Evolutionary conservation across 23 tunicate genomes (phyloP).

Genomic region (Corella eumyota): DNA sequence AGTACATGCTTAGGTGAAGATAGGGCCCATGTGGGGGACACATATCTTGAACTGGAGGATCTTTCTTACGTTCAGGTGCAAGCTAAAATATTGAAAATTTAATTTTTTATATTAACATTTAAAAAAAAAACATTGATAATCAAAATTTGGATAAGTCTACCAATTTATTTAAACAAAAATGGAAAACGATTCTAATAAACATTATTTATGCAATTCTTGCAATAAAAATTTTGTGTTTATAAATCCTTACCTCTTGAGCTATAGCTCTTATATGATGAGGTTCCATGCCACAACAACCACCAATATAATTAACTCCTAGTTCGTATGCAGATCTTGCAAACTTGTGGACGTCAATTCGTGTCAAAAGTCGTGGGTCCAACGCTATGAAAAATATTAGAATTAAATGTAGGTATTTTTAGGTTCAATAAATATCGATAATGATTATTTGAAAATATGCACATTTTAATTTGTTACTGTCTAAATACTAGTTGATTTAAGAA

Average conservation of each 20-base stretch:
- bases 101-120: too few relatives aligned
- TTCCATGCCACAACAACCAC: constrained; percentile 62
- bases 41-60: constrained; percentile 29
- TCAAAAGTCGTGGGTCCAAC: constrained; percentile 35
- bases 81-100: too few relatives aligned
- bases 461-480: too few relatives aligned
- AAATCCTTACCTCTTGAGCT: constrained; percentile 38
- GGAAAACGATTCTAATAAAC: not conserved
- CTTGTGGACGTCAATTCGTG: constrained; percentile 33
- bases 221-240: not conserved
- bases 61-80: constrained; percentile 5
- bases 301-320: constrained; percentile 43
- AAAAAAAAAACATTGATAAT: too few relatives aligned
- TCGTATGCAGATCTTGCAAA: constrained; percentile 47
- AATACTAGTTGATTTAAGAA: too few relatives aligned
- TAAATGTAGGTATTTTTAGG: too few relatives aligned
- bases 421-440: too few relatives aligned
- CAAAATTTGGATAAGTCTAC: too few relatives aligned
- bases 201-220: not conserved
- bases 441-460: too few relatives aligned
- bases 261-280: constrained; percentile 57
- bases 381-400: constrained; percentile 2
- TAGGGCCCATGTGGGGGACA: constrained; percentile 2
- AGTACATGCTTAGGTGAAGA: not conserved
- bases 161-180: too few relatives aligned